Conservation (phyloP, 1,140 invertebrate genomes). For the Melipona quadrifasciata region DNA sequence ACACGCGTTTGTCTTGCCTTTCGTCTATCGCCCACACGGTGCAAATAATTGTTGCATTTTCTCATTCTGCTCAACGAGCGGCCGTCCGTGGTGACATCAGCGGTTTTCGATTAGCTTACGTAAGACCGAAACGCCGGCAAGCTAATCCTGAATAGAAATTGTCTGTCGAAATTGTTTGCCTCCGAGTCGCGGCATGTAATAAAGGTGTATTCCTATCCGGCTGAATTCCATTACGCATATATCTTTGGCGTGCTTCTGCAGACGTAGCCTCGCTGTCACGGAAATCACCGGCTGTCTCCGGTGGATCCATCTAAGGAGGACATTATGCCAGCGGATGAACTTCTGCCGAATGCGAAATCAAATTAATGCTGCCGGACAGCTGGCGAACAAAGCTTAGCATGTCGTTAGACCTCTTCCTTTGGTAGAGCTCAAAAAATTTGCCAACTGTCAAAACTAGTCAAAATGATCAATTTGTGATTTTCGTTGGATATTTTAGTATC, state of each 20-base stretch:
- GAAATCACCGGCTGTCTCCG: conserved; percentile 14
- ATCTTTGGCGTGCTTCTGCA: conserved; percentile 31
- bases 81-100: conserved; percentile 7
- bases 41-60: not conserved
- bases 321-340: not conserved
- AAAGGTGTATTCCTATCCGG: conserved; percentile 27
- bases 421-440: not conserved
- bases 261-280: conserved; percentile 6
- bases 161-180: conserved; percentile 41
- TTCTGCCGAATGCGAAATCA: not conserved
- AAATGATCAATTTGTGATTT: too few relatives aligned
- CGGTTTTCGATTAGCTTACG: conserved; percentile 13
- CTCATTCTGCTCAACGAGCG: not conserved
- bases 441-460: too few relatives aligned
- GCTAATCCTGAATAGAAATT: conserved; percentile 43
- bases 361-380: not conserved
- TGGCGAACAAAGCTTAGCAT: not conserved
- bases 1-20: too few relatives aligned
- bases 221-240: conserved; percentile 46
- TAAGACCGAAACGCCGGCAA: not conserved
- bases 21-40: too few relatives aligned
- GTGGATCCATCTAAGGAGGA: not conserved
- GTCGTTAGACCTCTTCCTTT: not conserved
- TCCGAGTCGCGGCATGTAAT: conserved; percentile 6
- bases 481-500: too few relatives aligned